phyloP scores from a whole-genome alignment of 2,797 vertebrate species.

The Garrulus glandarius region DNA sequence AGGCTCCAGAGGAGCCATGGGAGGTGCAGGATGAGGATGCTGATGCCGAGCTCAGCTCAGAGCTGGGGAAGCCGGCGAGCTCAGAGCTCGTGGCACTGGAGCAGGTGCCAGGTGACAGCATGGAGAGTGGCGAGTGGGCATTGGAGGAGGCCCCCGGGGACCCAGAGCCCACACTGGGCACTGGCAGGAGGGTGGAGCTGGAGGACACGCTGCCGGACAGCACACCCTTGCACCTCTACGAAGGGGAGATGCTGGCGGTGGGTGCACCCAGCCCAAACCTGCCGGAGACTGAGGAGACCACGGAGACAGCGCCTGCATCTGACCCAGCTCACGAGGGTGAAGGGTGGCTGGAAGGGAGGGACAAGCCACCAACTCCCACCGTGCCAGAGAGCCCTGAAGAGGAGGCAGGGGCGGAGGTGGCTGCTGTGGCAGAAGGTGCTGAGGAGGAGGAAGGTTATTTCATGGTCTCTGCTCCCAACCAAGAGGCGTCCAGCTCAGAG shows the following conservation, averaged over 20 bases:
- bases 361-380: not conserved
- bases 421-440: not conserved
- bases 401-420: not conserved
- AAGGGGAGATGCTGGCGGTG: not conserved
- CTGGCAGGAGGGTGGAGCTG: not conserved
- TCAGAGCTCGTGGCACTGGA: not conserved
- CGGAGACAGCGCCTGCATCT: accelerated
- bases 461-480: not conserved
- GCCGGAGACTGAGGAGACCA: accelerated
- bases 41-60: not conserved
- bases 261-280: not conserved
- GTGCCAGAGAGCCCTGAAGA: not conserved
- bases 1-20: not conserved
- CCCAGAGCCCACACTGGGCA: accelerated
- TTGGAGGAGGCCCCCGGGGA: not conserved
- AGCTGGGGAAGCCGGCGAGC: accelerated
- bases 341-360: not conserved
- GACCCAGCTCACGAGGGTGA: accelerated
- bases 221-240: slow-evolving; percentile 44
- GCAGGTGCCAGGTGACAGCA: accelerated
- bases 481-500: not conserved
- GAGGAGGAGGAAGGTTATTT: not conserved
- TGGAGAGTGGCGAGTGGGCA: accelerated
- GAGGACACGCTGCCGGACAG: slow-evolving; percentile 66
- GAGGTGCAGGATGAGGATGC: not conserved